Conservation (phyloP, 2,113 vertebrate genomes). For the Scophthalmus maximus region DNA sequence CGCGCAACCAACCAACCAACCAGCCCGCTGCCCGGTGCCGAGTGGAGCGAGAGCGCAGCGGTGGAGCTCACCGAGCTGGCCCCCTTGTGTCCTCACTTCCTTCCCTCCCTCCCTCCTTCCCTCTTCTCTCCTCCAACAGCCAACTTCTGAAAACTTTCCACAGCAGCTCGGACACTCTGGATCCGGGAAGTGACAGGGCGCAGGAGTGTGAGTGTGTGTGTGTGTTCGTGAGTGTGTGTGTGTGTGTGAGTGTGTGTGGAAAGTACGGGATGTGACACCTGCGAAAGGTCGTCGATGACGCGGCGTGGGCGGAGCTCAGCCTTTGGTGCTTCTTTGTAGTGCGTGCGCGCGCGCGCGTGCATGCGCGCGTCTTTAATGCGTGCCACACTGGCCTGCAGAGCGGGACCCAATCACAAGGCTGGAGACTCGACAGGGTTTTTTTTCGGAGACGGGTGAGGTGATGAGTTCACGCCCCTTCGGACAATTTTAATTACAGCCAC, state of each 20-base stretch:
- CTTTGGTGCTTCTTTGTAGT: slow-evolving; percentile 15
- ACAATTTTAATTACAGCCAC: not conserved
- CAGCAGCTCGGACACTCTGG: slow-evolving; percentile 1
- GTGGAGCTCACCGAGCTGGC: no score
- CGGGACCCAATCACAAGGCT: not conserved
- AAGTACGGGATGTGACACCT: slow-evolving; percentile 56
- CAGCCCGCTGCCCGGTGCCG: no score
- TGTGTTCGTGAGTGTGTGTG: not conserved
- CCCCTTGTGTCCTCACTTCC: no score
- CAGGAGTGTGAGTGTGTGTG: not conserved
- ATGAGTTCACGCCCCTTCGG: not conserved
- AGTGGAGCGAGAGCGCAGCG: no score
- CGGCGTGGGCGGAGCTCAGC: slow-evolving; percentile 53
- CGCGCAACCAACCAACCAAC: no score
- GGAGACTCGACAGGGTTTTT: not conserved
- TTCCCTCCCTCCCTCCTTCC: no score
- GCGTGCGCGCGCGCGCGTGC: not conserved
- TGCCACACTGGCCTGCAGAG: not conserved
- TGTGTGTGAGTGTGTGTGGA: not conserved
- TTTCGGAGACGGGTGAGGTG: not conserved
- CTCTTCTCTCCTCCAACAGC: not conserved
- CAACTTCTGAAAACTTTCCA: slow-evolving; percentile 51
- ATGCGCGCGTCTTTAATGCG: not conserved
- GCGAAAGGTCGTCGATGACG: slow-evolving; percentile 54
- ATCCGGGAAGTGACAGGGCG: slow-evolving; percentile 18